phyloP scores from a whole-genome alignment of 2,113 vertebrate species.

The Thermophis baileyi region DNA sequence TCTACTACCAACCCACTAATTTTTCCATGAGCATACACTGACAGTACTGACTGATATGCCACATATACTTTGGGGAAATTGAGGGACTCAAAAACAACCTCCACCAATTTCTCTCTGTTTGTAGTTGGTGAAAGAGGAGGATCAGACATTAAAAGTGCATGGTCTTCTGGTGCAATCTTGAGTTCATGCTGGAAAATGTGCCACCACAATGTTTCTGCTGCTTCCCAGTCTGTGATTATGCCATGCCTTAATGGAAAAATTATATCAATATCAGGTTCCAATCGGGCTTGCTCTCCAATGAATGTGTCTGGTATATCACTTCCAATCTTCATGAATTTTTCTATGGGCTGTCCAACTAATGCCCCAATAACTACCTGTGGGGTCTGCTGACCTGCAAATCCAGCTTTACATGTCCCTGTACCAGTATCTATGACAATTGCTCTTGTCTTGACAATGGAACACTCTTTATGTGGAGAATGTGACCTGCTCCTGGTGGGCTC shows the following conservation, averaged over 20 bases:
- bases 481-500: not conserved
- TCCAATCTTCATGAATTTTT: not conserved
- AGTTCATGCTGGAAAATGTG: constrained; percentile 60
- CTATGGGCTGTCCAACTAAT: constrained; percentile 33
- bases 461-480: not conserved
- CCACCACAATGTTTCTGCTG: constrained; percentile 46
- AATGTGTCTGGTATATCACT: constrained; percentile 4
- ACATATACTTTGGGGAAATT: constrained; percentile 42
- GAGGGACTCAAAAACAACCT: constrained; percentile 60
- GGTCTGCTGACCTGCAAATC: constrained; percentile 45
- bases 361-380: constrained; percentile 46
- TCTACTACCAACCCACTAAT: constrained; percentile 64
- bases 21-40: constrained; percentile 54
- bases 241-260: not conserved
- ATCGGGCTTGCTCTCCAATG: constrained; percentile 19
- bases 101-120: constrained; percentile 63
- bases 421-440: constrained; percentile 54
- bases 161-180: constrained; percentile 38
- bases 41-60: constrained; percentile 53
- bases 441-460: not conserved
- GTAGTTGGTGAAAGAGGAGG: constrained; percentile 60
- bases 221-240: constrained; percentile 52
- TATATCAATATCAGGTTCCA: constrained; percentile 1
- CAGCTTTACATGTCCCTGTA: constrained; percentile 47
- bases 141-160: constrained; percentile 61